Evolutionary conservation across 2,888 invertebrate genomes (phyloP).

Genomic region (Drosophila melanosoma): DNA sequence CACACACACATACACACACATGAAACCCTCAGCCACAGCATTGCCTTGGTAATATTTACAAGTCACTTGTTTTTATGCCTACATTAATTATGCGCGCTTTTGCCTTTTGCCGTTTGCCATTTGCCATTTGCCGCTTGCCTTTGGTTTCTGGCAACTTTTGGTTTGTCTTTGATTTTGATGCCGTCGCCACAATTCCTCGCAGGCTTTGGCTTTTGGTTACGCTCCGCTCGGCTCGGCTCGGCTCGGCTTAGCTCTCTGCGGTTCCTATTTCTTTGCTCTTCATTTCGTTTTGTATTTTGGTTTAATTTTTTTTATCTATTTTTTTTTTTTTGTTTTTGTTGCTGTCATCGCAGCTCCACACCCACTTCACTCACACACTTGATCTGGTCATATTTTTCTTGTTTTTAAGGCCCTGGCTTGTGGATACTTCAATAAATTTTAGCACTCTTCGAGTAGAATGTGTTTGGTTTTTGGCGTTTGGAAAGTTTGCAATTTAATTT

Average conservation of each 20-base stretch:
- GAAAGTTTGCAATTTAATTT: constrained; percentile 47
- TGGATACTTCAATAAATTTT: constrained; percentile 46
- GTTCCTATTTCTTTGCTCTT: constrained; percentile 15
- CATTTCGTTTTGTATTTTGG: constrained; percentile 5
- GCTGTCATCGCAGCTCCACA: constrained; percentile 39
- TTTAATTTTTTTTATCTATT: constrained; percentile 3
- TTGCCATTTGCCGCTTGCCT: constrained; percentile 47
- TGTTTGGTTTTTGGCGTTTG: constrained; percentile 15
- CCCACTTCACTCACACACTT: constrained; percentile 29
- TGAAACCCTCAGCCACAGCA: constrained; percentile 51
- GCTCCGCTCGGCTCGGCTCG: constrained; percentile 8
- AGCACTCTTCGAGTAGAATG: constrained; percentile 30
- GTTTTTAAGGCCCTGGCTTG: constrained; percentile 48
- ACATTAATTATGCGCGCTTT: constrained; percentile 81
- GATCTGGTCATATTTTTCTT: constrained; percentile 47
- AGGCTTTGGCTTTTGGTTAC: constrained; percentile 62
- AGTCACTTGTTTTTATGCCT: constrained; percentile 82
- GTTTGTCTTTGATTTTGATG: constrained; percentile 75
- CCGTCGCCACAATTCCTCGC: constrained; percentile 65
- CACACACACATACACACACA: constrained; percentile 25
- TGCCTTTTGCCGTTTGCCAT: constrained; percentile 43
- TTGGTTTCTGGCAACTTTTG: constrained; percentile 66
- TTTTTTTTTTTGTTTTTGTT: constrained; percentile 6
- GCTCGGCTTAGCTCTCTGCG: constrained; percentile 7
- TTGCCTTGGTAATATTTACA: constrained; percentile 79